A percentile compares a stretch with the other conserved stretches of the same genome.
Conservation (phyloP, 2,113 vertebrate species). For the Agapornis roseicollis region DNA sequence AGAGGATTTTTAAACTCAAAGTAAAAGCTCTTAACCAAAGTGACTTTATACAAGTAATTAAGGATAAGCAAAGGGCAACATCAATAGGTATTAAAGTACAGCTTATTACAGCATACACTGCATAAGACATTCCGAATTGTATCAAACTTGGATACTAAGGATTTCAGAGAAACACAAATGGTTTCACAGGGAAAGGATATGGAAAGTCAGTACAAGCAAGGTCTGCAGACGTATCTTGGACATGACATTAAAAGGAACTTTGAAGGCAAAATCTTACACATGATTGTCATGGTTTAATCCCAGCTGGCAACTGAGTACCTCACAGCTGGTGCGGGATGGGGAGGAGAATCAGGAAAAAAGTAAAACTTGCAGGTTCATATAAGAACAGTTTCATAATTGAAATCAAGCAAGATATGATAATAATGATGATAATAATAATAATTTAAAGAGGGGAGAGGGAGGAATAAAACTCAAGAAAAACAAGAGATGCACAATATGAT, state of each 20-base stretch:
- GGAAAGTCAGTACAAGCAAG: background rate
- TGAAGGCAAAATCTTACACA: background rate
- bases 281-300: background rate
- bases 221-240: background rate
- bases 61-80: background rate
- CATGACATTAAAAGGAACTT: background rate
- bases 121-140: background rate
- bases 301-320: background rate
- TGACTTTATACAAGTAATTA: background rate
- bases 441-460: background rate
- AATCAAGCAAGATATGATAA: background rate
- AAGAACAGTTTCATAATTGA: background rate
- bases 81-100: background rate
- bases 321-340: background rate
- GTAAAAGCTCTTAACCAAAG: background rate
- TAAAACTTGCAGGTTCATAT: background rate
- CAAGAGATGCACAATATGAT: background rate
- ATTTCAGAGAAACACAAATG: background rate
- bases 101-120: background rate
- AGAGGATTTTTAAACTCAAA: background rate
- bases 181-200: background rate
- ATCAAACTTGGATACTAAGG: background rate
- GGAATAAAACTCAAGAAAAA: background rate
- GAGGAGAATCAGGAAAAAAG: background rate
- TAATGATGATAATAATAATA: background rate